phyloP scores from a whole-genome alignment of 1,140 invertebrate genomes.

The Heliconius hermathena region DNA sequence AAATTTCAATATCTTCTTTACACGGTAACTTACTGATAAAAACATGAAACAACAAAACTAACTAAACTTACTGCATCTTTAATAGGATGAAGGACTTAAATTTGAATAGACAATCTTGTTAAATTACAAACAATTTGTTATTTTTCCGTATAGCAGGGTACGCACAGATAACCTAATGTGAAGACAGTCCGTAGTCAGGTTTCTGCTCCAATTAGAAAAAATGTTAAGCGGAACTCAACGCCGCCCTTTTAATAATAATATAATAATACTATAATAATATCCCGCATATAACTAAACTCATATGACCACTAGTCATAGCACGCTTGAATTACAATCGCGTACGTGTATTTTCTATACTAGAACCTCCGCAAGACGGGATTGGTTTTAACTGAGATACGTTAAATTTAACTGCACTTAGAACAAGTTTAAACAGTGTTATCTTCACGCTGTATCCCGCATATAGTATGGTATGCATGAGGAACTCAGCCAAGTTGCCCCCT shows the following conservation, averaged over 20 bases:
- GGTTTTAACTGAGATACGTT: neutral
- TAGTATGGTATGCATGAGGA: neutral
- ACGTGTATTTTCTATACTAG: slow-evolving; percentile 5
- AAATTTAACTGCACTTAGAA: neutral
- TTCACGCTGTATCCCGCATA: neutral
- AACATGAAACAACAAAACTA: too few species aligned
- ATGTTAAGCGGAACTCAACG: too few species aligned
- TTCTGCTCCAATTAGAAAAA: too few species aligned
- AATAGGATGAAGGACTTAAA: too few species aligned
- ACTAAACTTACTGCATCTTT: too few species aligned
- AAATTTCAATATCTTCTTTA: neutral
- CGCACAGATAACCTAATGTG: too few species aligned
- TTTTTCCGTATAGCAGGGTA: too few species aligned
- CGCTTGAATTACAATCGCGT: slow-evolving; percentile 12
- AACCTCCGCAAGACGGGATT: neutral
- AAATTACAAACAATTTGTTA: too few species aligned
- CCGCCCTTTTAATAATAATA: neutral
- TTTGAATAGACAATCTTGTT: too few species aligned
- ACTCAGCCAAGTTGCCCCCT: neutral
- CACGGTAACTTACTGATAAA: too few species aligned
- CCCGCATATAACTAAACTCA: neutral
- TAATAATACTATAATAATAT: neutral
- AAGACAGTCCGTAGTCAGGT: too few species aligned
- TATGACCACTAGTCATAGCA: neutral
- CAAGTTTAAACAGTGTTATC: too few species aligned